Evolutionary conservation across 2,113 vertebrate species (phyloP).

Genomic region (Aspidoscelis tigris): DNA sequence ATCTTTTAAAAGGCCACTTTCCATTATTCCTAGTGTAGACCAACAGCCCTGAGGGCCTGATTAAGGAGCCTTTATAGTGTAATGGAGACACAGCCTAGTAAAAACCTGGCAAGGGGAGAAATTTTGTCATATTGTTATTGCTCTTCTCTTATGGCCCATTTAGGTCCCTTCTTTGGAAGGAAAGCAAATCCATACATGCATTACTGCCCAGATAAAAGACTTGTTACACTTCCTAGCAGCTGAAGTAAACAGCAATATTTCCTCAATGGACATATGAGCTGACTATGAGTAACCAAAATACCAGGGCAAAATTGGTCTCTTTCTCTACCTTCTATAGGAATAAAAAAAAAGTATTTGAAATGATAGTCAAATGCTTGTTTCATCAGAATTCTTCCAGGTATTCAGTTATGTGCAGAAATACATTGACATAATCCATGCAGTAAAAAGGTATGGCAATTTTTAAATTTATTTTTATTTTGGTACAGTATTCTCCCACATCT

Average conservation of each 20-base stretch:
- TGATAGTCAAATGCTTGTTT: no score
- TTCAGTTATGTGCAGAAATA: background rate
- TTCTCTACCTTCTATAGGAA: background rate
- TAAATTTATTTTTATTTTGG: background rate
- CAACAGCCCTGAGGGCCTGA: no score
- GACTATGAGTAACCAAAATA: background rate
- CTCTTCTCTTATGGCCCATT: slow-evolving; percentile 10
- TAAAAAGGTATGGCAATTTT: no score
- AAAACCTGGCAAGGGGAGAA: no score
- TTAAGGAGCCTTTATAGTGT: no score
- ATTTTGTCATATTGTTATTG: background rate
- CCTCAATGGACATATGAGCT: background rate
- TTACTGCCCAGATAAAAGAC: slow-evolving; percentile 19
- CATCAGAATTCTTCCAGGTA: background rate
- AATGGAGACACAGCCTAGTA: no score
- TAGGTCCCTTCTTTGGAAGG: background rate
- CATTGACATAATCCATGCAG: background rate
- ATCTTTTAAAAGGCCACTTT: no score
- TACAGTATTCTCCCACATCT: background rate
- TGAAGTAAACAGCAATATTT: slow-evolving; percentile 16
- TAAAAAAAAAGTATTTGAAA: background rate
- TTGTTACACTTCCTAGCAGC: slow-evolving; percentile 19
- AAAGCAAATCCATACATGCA: slow-evolving; percentile 1
- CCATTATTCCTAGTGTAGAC: no score
- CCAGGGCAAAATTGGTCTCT: background rate